Conservation (phyloP, 2,797 vertebrate species). For the Macroramphosus scolopax region DNA sequence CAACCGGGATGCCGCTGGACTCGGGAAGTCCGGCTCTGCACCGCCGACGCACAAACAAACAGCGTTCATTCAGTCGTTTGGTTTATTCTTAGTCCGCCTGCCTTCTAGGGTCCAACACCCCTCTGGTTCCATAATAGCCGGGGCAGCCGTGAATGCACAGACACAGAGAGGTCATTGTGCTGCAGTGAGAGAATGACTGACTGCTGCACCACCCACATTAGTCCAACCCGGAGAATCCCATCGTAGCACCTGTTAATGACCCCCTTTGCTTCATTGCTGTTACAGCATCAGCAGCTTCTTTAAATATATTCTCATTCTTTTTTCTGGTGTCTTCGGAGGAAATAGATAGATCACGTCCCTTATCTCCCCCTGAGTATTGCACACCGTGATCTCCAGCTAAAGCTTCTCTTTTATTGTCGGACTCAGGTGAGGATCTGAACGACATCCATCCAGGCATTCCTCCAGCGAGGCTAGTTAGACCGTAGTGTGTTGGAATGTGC, state of each 20-base stretch:
- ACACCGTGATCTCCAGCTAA: too few species aligned
- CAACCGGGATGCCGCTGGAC: slow-evolving; percentile 57
- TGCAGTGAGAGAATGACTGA: slow-evolving; percentile 53
- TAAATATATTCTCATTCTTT: neutral
- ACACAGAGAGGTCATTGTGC: slow-evolving; percentile 60
- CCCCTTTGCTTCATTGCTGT: slow-evolving; percentile 12
- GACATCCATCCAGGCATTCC: slow-evolving; percentile 22
- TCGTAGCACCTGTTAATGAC: slow-evolving; percentile 42
- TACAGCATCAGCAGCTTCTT: too few species aligned
- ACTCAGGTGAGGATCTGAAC: too few species aligned
- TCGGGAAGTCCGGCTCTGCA: slow-evolving; percentile 36
- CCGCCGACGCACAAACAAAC: slow-evolving; percentile 47
- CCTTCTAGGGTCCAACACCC: slow-evolving; percentile 38
- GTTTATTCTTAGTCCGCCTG: slow-evolving; percentile 61
- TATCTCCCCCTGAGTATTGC: too few species aligned
- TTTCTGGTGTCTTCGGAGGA: too few species aligned
- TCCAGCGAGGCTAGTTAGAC: slow-evolving; percentile 17
- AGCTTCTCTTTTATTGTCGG: too few species aligned
- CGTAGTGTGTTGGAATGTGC: slow-evolving; percentile 42
- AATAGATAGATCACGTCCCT: too few species aligned
- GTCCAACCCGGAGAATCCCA: slow-evolving; percentile 28
- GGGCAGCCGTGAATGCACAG: slow-evolving; percentile 56
- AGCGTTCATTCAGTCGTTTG: slow-evolving; percentile 41
- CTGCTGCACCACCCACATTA: slow-evolving; percentile 51
- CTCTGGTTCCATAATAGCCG: slow-evolving; percentile 48